A percentile compares a stretch with the other conserved stretches of the same genome.
Conservation (phyloP, 2,113 vertebrate species). For the Prionailurus viverrinus region DNA sequence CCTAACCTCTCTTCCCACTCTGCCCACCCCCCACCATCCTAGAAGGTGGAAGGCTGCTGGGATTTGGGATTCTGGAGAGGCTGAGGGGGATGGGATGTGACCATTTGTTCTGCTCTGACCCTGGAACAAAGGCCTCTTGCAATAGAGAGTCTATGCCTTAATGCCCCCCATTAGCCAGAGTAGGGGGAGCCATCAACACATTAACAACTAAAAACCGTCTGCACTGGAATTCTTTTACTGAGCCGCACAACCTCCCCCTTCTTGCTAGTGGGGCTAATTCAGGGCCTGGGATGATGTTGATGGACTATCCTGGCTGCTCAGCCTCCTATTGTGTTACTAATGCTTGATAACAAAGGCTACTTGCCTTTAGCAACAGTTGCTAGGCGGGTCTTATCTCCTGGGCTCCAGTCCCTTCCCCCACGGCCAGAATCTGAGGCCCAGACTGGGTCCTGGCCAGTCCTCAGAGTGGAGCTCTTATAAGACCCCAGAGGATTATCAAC, state of each 20-base stretch:
- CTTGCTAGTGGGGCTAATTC: constrained; percentile 33
- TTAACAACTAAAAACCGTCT: constrained; percentile 51
- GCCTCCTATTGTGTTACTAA: constrained; percentile 75
- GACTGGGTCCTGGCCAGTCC: background rate
- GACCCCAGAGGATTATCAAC: background rate
- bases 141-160: background rate
- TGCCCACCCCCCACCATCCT: background rate
- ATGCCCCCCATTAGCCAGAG: constrained; percentile 35
- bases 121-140: constrained; percentile 65
- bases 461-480: background rate
- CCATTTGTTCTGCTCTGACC: constrained; percentile 59
- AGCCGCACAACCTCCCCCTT: background rate
- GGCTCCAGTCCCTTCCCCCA: constrained; percentile 69
- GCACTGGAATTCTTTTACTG: constrained; percentile 63
- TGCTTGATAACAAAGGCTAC: constrained; percentile 67
- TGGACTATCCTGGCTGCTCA: constrained; percentile 25
- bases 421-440: background rate
- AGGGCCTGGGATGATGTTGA: constrained; percentile 55
- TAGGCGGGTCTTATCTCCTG: constrained; percentile 69
- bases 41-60: background rate
- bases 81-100: constrained; percentile 26
- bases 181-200: constrained; percentile 12
- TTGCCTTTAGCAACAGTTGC: constrained; percentile 67
- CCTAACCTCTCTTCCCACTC: background rate
- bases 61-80: background rate